Evolutionary conservation across 2,113 vertebrate genomes (phyloP).

Genomic region (Dipodomys stephensi): DNA sequence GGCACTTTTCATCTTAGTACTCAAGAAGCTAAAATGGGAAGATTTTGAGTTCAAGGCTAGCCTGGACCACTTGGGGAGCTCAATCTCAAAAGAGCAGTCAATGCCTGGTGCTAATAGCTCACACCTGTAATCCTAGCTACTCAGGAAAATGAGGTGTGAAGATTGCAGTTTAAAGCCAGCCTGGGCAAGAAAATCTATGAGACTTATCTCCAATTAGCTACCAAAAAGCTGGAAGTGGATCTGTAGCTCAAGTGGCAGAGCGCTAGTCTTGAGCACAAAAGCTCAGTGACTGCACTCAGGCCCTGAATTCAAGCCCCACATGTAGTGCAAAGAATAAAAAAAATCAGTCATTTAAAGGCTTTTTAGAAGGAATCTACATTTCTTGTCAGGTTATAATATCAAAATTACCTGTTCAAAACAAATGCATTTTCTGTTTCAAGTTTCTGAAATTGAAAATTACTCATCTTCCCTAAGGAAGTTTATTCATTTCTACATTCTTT

Average conservation of each 20-base stretch:
- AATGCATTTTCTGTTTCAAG: background rate
- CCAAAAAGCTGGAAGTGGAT: too few relatives aligned
- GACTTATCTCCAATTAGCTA: too few relatives aligned
- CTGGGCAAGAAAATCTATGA: too few relatives aligned
- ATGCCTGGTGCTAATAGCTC: too few relatives aligned
- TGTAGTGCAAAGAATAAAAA: too few relatives aligned
- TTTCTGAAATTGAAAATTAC: conserved; percentile 43
- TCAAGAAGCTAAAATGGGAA: background rate
- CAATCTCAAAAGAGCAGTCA: background rate
- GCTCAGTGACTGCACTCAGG: too few relatives aligned
- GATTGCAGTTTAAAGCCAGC: too few relatives aligned
- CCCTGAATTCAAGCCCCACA: too few relatives aligned
- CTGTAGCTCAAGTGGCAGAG: too few relatives aligned
- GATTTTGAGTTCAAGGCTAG: background rate
- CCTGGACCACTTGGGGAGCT: background rate
- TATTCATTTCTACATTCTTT: background rate
- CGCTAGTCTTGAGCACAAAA: too few relatives aligned
- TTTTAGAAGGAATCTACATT: conserved; percentile 6
- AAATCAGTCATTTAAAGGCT: background rate
- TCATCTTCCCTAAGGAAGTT: background rate
- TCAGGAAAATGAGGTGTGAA: too few relatives aligned
- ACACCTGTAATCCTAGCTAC: too few relatives aligned
- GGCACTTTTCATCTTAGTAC: background rate
- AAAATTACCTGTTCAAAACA: background rate
- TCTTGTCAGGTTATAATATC: background rate